Evolutionary conservation across 2,888 invertebrate species (phyloP), one percentile per base, ranked within the genome.

Genomic region (Gari tellinella): DNA sequence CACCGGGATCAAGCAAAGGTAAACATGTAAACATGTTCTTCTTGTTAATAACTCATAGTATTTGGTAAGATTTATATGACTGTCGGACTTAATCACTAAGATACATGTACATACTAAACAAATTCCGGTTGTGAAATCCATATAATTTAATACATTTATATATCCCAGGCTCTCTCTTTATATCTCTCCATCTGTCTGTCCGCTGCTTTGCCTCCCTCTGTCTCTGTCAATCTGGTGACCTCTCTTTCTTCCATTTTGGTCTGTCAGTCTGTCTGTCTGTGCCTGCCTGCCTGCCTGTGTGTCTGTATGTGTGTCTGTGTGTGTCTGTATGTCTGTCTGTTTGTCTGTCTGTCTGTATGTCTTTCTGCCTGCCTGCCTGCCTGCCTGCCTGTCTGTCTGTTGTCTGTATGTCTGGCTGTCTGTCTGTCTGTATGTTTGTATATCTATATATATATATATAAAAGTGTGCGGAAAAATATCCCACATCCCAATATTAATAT

Each of bases 151-250:
- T n/a, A n/a, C n/a, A n/a, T n/a, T n/a, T n/a, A n/a, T n/a, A n/a
- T 31, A 4, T 31, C 31, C 31, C 31, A 7, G 31, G 4, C 31
- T 31, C 31, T 31, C 31, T 31, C 4, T 31, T 31, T 31, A 10
- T 31, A 10, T 31, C 31, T 31, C 31, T 31, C 31, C 10, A 10
- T 31, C 31, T 31, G 31, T 31, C 31, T 31, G 31, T 31, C 31
- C 10, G 31, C 10, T 10, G 4, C 5, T 58, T 46, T 58, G 45
- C 19, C 56, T 56, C 56, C 40, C 41, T 56, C 56, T 56, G 40
- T 56, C 56, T 56, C 43, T 56, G 40, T 56, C 56, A 40, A 40
- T 56, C 56, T 56, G 40, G 31, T 38, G 38, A 10, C n/a, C 14
- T 14, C 26, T 23, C 23, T 49, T 5, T 21, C 15, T 38, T 55